phyloP scores from a whole-genome alignment of 2,113 vertebrate genomes.

The Herpetotheres cachinnans region DNA sequence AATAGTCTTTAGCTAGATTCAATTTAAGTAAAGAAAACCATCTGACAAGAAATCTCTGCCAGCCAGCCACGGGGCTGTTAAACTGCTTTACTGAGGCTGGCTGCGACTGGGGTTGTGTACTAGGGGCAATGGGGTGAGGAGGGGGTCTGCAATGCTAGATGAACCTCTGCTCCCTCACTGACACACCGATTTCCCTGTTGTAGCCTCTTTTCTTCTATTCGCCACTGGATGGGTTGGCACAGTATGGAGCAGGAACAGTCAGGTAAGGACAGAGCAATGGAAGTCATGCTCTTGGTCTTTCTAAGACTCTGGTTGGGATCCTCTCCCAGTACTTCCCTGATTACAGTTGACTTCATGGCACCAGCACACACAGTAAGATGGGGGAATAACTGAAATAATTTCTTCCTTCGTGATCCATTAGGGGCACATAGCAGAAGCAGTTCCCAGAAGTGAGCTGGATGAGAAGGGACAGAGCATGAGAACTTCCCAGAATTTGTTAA shows the following conservation, averaged over 20 bases:
- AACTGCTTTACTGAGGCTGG: neutral
- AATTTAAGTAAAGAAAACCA: neutral
- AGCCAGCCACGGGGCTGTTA: neutral
- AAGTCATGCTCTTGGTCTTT: neutral
- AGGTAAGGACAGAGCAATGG: neutral
- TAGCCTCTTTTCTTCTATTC: neutral
- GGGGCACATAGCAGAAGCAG: neutral
- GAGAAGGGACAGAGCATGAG: neutral
- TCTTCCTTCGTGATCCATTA: neutral
- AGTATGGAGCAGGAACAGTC: neutral
- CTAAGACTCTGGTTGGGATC: neutral
- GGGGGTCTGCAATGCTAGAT: neutral
- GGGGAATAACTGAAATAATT: neutral
- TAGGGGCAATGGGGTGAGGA: neutral
- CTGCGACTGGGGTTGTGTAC: neutral
- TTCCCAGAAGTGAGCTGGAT: neutral
- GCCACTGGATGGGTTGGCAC: fast-evolving
- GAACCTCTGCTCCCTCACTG: neutral
- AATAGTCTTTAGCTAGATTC: neutral
- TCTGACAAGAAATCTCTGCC: neutral
- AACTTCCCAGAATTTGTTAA: neutral
- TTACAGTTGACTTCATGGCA: neutral
- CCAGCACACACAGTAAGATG: fast-evolving
- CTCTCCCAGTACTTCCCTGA: neutral
- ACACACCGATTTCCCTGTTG: neutral